Conservation (phyloP, 1,140 invertebrate species). For the Zaprionus taronus region DNA sequence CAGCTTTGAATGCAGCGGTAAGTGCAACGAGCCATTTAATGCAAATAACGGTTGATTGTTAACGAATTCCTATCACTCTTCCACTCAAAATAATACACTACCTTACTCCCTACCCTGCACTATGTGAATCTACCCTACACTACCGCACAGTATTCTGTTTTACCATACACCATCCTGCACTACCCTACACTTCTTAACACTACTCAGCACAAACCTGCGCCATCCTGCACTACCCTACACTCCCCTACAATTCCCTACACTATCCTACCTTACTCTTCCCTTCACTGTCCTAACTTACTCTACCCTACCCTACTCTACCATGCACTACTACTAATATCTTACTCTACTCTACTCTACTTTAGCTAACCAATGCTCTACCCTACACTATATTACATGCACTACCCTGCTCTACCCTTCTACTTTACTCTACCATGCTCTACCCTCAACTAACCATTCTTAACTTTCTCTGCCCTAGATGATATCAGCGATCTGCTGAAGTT, state of each 20-base stretch:
- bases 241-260: no score
- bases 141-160: no score
- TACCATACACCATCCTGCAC: no score
- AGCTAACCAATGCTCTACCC: no score
- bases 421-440: neutral
- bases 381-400: neutral
- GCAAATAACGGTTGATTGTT: neutral
- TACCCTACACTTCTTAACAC: no score
- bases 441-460: neutral
- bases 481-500: slow-evolving; percentile 82
- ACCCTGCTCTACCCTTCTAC: no score
- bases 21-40: slow-evolving; percentile 25
- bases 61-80: neutral
- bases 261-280: no score
- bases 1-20: slow-evolving; percentile 82
- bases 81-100: no score
- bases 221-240: no score
- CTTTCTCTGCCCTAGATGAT: slow-evolving; percentile 58
- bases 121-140: no score
- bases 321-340: no score
- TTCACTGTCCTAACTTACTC: neutral
- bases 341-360: neutral
- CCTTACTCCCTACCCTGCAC: neutral
- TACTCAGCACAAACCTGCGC: no score
- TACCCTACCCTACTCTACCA: neutral